These are phyloP conservation scores for Zaprionus obscuricornis DNA, from an alignment of 2,888 invertebrate genomes.

Conservation along the genomic window DNA sequence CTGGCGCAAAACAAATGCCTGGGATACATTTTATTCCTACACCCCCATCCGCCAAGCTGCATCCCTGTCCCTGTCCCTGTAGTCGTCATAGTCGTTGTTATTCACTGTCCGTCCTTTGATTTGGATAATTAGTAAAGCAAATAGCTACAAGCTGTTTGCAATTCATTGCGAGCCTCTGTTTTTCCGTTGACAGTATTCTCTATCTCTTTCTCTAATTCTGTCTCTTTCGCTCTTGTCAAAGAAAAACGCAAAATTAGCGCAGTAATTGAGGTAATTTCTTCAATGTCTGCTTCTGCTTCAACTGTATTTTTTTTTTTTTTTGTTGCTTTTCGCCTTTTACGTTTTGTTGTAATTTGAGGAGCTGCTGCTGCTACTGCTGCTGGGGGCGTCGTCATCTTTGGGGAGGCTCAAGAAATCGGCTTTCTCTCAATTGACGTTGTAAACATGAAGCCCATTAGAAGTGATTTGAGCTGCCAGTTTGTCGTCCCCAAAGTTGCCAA, in stretches of 20 bases:
- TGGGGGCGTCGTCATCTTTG: slow-evolving; percentile 53
- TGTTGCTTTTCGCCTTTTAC: slow-evolving; percentile 2
- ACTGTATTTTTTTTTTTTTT: slow-evolving; percentile 16
- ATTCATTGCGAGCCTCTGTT: slow-evolving; percentile 50
- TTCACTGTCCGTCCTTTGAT: slow-evolving; percentile 70
- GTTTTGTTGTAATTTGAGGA: slow-evolving; percentile 46
- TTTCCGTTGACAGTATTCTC: slow-evolving; percentile 50
- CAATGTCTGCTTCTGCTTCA: too few species aligned
- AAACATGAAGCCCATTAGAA: slow-evolving; percentile 80
- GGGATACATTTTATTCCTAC: too few species aligned
- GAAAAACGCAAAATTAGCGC: slow-evolving; percentile 53
- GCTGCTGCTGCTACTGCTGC: too few species aligned
- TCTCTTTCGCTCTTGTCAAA: not conserved
- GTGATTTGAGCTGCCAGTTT: slow-evolving; percentile 73
- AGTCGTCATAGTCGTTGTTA: too few species aligned
- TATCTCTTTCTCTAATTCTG: too few species aligned
- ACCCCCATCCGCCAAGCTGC: too few species aligned
- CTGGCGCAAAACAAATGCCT: slow-evolving; percentile 54
- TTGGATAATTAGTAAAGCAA: slow-evolving; percentile 80
- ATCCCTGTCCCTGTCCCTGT: too few species aligned
- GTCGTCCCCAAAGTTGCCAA: slow-evolving; percentile 34
- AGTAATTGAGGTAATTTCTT: slow-evolving; percentile 77
- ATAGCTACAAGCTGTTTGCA: slow-evolving; percentile 80
- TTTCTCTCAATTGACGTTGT: slow-evolving; percentile 81
- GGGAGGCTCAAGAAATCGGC: slow-evolving; percentile 65